Evolutionary conservation across 2,113 vertebrate genomes (phyloP), one percentile per base, ranked within the genome.

Genomic region (Pterocles gutturalis): DNA sequence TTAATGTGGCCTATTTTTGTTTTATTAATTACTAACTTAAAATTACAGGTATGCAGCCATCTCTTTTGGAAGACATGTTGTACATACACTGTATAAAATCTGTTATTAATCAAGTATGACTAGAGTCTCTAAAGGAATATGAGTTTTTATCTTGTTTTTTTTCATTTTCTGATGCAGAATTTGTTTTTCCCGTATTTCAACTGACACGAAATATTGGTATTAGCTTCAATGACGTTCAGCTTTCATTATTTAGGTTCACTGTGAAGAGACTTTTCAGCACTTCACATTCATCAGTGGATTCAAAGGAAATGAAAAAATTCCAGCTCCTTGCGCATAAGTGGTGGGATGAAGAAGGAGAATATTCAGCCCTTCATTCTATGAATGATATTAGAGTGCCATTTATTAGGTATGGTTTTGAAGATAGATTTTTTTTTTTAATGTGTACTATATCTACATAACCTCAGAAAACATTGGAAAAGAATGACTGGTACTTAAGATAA

Each of bases 321-420:
- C 98, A 98, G 97, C 96, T 96, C 10, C 97, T 99, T 22, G 98
- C 99, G 18, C 96, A 97, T 83, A 99, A 98, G 92, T 99, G 99
- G 99, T 99, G 99, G 99, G 99, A 99, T 90, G 98, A 99, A 76
- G 97, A 98, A 83, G 99, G 99, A 91, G 98, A 98, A 21, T 99
- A 99, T 94, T 98, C 98, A 38, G 98, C 98, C 58, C 99, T 99
- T 83, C 99, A 99, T 93, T 97, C 99, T 75, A 99, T 99, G 99
- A 99, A 99, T 83, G 99, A 99, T 81, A 98, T 99, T 51, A 98
- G 99, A 96, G 99, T 99, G 72, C 99, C 99, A 26, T 99, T 99
- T 94, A 98, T 99, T 97, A 98, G 99, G 99, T 99, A 96, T 51
- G 9, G 17, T 26, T 96, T 76, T 65, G 71, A 66, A 94, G 75